A percentile compares a stretch with the other conserved stretches of the same genome.
These are phyloP conservation scores for Tragelaphus strepsiceros DNA, from an alignment of 2,113 vertebrate species.

Conservation along the genomic window DNA sequence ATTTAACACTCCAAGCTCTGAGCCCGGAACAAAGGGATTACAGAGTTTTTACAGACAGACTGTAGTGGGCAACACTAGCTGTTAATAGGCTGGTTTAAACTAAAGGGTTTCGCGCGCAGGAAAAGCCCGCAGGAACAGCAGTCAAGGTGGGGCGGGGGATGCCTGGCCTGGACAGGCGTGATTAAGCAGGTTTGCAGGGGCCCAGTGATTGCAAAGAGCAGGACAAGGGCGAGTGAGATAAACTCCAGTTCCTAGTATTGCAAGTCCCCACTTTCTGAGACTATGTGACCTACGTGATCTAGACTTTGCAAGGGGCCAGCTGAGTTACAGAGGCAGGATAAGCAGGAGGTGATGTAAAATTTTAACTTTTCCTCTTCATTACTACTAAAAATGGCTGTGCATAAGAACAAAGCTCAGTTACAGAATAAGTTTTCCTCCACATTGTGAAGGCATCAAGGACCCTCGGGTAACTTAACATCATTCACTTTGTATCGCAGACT, in stretches of 20 bases:
- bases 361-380: background rate
- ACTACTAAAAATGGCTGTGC: background rate
- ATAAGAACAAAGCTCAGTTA: background rate
- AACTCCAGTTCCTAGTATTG: background rate
- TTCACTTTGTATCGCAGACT: background rate
- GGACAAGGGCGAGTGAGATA: background rate
- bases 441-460: background rate
- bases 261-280: background rate
- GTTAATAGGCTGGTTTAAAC: background rate
- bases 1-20: background rate
- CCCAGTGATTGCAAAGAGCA: background rate
- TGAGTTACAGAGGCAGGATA: background rate
- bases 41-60: background rate
- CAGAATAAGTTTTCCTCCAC: background rate
- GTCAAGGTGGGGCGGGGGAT: background rate
- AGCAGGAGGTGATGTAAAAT: background rate
- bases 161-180: background rate
- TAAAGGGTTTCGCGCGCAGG: fast-evolving
- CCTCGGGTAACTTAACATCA: background rate
- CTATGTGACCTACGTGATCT: background rate
- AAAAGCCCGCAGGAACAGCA: fast-evolving
- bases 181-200: background rate
- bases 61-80: background rate
- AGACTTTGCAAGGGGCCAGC: background rate
- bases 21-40: background rate